phyloP scores from a whole-genome alignment of 2,888 invertebrate genomes.

The Lottia gigantea region DNA sequence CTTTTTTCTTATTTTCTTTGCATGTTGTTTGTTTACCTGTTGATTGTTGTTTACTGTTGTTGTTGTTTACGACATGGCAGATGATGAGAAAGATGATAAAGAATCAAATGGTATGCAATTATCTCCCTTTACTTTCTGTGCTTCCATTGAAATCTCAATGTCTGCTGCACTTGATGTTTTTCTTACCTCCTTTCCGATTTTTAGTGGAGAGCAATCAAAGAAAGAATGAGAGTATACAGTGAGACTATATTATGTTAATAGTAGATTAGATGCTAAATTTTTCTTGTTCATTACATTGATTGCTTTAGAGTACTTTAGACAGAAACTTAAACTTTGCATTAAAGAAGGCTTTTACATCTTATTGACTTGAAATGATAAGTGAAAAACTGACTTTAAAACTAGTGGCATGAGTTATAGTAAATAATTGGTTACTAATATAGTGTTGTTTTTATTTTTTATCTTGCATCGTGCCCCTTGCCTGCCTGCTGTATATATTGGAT shows the following conservation, averaged over 20 bases:
- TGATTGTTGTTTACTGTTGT: conserved; percentile 32
- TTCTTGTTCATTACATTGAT: too few species aligned
- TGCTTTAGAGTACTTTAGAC: too few species aligned
- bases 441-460: conserved; percentile 27
- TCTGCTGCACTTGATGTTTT: background rate
- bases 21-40: conserved; percentile 30
- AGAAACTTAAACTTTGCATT: too few species aligned
- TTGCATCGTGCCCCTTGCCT: conserved; percentile 19
- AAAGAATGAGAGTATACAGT: too few species aligned
- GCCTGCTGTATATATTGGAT: conserved; percentile 5
- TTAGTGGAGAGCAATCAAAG: background rate
- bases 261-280: too few species aligned
- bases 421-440: conserved; percentile 18
- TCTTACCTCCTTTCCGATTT: background rate
- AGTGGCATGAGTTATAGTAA: background rate
- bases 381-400: background rate
- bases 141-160: conserved; percentile 8
- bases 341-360: too few species aligned
- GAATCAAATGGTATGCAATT: conserved; percentile 40
- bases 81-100: conserved; percentile 40
- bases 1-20: background rate
- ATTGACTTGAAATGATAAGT: too few species aligned
- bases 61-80: conserved; percentile 32
- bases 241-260: too few species aligned
- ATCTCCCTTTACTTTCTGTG: conserved; percentile 13